Evolutionary conservation across 2,888 invertebrate species (phyloP).

Genomic region (Adineta ricciae): DNA sequence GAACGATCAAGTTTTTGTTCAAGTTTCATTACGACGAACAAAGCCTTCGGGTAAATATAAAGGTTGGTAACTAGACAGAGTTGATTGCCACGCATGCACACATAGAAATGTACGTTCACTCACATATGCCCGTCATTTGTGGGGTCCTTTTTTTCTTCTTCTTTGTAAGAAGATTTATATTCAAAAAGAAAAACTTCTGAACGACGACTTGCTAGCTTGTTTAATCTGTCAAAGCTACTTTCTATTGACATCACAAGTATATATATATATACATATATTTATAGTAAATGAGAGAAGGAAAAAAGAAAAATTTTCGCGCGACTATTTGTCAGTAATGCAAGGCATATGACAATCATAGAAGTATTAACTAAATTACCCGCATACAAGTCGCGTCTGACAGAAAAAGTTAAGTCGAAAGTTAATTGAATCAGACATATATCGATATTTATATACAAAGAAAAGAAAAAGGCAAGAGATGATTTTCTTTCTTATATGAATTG

Average conservation of each 20-base stretch:
- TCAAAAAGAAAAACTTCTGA: not conserved
- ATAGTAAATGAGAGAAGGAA: not conserved
- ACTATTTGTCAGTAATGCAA: not conserved
- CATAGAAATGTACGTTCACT: no score
- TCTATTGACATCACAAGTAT: not conserved
- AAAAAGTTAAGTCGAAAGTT: not conserved
- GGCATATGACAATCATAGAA: not conserved
- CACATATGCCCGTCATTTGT: not conserved
- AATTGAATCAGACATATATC: not conserved
- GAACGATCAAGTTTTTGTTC: not conserved
- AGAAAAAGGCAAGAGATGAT: no score
- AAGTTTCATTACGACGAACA: not conserved
- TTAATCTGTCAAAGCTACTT: not conserved
- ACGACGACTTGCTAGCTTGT: not conserved
- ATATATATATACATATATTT: not conserved
- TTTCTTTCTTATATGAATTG: no score
- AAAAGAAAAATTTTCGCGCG: not conserved
- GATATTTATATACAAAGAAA: no score
- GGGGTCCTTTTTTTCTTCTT: no score
- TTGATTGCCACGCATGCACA: not conserved
- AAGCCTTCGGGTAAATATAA: not conserved
- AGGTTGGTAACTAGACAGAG: not conserved
- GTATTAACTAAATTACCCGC: not conserved
- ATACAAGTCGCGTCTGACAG: not conserved
- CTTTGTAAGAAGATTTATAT: not conserved